Base-by-base conservation (phyloP, 2,888 invertebrate genomes). In the Dryobota labecula region DNA sequence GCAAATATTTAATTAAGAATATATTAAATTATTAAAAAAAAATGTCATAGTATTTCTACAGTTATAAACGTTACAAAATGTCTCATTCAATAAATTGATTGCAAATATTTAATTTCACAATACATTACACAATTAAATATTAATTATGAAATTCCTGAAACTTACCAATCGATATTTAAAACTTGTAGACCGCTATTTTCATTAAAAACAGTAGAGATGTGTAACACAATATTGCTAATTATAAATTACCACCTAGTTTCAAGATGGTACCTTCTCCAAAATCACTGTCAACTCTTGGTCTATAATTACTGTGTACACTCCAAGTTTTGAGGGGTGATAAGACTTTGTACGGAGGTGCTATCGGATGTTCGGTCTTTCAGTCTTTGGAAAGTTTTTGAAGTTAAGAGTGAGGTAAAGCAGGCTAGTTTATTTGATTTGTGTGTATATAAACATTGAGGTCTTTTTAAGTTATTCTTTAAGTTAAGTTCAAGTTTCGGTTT, bases 221-320 rank as follows among this genome's bases (percentile, higher is more conserved):
- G 24, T 18, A 20, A 68, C 3, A 30, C 3, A 68, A 30, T 33
- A 24, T 30, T 51, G n/a, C 3, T 49, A 24, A 38, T 49, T 24
- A 49, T 15, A 67, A 65, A 30, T 20, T 15, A 9, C 18, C 6
- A 30, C 1, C 2, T 57, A 6, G 13, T n/a, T 49, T 43, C 27
- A 54, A 54, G 11, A 36, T 6, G 5, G 30, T 78, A 30, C 79
- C 75, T 53, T 15, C 51, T 76, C 79, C 79, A 64, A 43, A 78
- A 54, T 43, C 9, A 8, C 4, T 8, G 9, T 4, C 7, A 9
- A 2, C 24, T 72, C 58, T 53, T 36, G 45, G 73, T 53, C 36
- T 79, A 60, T 65, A 76, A 87, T 83, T 80, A 81, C 73, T 81
- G 76, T 76, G 73, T 75, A 82, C 76, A 70, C 70, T 74, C 68